Conservation (phyloP, 2,113 vertebrate genomes). For the Gasterosteus nipponicus region DNA sequence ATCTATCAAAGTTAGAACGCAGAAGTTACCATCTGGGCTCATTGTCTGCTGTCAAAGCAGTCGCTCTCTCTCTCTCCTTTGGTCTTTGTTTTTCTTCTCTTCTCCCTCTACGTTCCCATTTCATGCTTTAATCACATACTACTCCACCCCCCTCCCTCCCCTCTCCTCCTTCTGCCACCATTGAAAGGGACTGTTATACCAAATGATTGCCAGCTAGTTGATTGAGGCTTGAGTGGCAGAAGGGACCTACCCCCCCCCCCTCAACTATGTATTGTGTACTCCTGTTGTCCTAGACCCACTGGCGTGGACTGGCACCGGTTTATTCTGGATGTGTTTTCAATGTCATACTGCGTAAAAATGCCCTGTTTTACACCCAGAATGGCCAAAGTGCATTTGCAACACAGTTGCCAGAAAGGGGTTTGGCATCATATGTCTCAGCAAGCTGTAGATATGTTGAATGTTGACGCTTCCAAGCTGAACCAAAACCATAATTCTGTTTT, state of each 20-base stretch:
- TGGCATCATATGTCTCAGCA: not conserved
- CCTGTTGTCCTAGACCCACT: constrained; percentile 9
- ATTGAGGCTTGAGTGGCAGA: constrained; percentile 67
- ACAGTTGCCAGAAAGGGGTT: not conserved
- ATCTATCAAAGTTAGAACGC: constrained; percentile 75
- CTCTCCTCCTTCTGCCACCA: constrained; percentile 24
- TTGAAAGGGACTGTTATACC: constrained; percentile 66
- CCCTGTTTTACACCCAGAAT: not conserved
- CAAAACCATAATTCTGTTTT: not conserved
- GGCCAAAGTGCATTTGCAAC: not conserved
- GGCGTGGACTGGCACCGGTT: not conserved
- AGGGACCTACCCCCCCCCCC: constrained; percentile 64
- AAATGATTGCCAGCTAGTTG: constrained; percentile 68
- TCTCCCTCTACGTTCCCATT: constrained; percentile 36
- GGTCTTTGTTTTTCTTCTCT: constrained; percentile 31
- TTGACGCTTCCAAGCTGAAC: not conserved
- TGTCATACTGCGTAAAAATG: not conserved
- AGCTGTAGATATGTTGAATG: not conserved
- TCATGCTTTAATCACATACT: constrained; percentile 42
- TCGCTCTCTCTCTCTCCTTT: constrained; percentile 55
- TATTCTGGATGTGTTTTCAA: not conserved
- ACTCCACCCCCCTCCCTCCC: constrained; percentile 21
- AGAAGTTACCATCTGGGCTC: constrained; percentile 69
- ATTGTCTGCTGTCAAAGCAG: constrained; percentile 72
- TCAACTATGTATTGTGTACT: constrained; percentile 27